phyloP scores from a whole-genome alignment of 2,113 vertebrate genomes.

The Natator depressus region DNA sequence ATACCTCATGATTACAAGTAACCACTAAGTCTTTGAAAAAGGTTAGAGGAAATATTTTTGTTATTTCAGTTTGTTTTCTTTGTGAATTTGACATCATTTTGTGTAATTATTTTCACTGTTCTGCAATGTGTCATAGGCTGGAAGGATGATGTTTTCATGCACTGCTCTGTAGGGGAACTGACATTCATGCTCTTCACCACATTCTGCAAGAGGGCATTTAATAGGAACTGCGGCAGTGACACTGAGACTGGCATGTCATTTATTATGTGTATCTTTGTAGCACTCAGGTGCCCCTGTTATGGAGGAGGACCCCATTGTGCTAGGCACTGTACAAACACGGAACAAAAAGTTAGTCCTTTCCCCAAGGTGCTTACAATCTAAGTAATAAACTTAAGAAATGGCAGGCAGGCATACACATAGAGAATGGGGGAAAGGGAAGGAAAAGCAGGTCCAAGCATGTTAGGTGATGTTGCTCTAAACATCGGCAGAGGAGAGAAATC shows the following conservation, averaged over 20 bases:
- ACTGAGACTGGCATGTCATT: background rate
- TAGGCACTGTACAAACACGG: constrained; percentile 5
- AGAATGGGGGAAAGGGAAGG: background rate
- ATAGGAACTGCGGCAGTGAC: background rate
- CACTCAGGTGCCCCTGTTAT: background rate
- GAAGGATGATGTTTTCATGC: background rate
- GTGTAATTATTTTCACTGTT: background rate
- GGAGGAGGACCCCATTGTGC: background rate
- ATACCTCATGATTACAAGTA: background rate
- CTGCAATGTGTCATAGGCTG: background rate
- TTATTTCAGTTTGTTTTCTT: background rate
- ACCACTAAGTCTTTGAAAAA: background rate
- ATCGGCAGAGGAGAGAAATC: background rate
- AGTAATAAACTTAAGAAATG: constrained; percentile 27
- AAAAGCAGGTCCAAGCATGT: background rate
- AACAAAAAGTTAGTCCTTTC: constrained; percentile 35
- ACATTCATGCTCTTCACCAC: background rate
- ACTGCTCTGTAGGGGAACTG: background rate
- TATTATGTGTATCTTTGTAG: constrained; percentile 24
- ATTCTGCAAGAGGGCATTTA: background rate
- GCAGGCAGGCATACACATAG: background rate
- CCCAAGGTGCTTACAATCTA: background rate
- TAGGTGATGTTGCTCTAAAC: background rate
- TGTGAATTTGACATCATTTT: background rate
- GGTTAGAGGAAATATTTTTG: background rate